phyloP scores from a whole-genome alignment of 2,113 vertebrate genomes.

The Microtus pennsylvanicus region DNA sequence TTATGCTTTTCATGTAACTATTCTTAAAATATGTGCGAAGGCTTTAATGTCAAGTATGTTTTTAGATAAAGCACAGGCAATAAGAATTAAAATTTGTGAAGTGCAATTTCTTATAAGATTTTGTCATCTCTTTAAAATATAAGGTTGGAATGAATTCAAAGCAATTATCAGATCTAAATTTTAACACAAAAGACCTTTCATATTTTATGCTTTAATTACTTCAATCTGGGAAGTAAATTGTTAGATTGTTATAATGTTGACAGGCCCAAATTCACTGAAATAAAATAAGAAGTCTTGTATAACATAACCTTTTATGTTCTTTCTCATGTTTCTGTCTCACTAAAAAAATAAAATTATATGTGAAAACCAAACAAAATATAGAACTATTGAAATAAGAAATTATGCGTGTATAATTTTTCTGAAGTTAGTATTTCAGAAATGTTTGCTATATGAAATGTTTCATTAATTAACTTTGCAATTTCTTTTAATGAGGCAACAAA shows the following conservation, averaged over 20 bases:
- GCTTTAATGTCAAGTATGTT: constrained; percentile 35
- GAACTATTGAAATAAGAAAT: constrained; percentile 32
- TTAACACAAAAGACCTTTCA: constrained; percentile 50
- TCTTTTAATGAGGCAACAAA: constrained; percentile 20
- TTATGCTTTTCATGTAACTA: not conserved
- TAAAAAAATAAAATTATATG: constrained; percentile 29
- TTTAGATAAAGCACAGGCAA: constrained; percentile 22
- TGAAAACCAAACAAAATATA: constrained; percentile 54
- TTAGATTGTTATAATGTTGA: constrained; percentile 57
- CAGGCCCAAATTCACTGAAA: constrained; percentile 47
- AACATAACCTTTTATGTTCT: not conserved
- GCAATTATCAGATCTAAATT: constrained; percentile 55
- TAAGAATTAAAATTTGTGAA: constrained; percentile 46
- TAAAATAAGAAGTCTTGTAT: constrained; percentile 30
- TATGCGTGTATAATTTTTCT: constrained; percentile 42
- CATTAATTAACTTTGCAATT: constrained; percentile 58
- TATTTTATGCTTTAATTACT: constrained; percentile 63
- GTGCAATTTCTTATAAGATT: not conserved
- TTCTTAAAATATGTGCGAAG: constrained; percentile 50
- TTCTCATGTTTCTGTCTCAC: constrained; percentile 38
- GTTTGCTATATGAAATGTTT: constrained; percentile 33
- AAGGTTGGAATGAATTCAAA: constrained; percentile 38
- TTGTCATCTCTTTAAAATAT: constrained; percentile 22
- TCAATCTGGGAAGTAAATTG: constrained; percentile 48
- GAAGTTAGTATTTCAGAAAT: constrained; percentile 21